Conservation (phyloP, 1,140 invertebrate species). For the Trichonephila inaurata region DNA sequence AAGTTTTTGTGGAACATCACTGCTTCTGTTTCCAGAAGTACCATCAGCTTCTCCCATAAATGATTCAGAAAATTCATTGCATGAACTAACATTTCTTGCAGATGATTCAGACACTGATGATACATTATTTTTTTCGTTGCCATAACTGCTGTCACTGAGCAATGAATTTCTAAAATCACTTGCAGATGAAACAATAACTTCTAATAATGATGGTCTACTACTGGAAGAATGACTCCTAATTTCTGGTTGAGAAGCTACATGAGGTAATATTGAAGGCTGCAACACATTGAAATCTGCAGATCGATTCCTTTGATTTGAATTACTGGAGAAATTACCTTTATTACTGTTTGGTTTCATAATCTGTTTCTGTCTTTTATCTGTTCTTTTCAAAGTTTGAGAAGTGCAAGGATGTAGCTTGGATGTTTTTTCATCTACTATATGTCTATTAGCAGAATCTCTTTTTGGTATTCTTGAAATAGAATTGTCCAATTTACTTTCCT, state of each 20-base stretch:
- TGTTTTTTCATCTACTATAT: background rate
- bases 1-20: background rate
- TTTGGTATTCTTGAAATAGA: background rate
- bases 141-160: constrained; percentile 43
- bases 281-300: background rate
- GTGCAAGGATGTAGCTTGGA: background rate
- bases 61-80: constrained; percentile 18
- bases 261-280: background rate
- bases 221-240: background rate
- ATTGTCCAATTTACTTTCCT: background rate
- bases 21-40: background rate
- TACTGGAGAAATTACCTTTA: background rate
- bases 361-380: background rate
- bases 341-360: background rate
- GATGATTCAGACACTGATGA: constrained; percentile 55
- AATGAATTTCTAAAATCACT: constrained; percentile 73
- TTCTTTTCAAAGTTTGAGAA: background rate
- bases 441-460: background rate
- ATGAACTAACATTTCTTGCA: background rate
- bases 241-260: background rate
- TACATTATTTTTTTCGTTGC: constrained; percentile 27
- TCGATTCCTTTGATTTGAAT: background rate
- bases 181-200: constrained; percentile 70
- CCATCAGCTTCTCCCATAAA: constrained; percentile 16
- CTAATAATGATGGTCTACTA: constrained; percentile 65